Evolutionary conservation across 2,113 vertebrate genomes (phyloP), one percentile per base, ranked within the genome.

Genomic region (Gulo gulo): DNA sequence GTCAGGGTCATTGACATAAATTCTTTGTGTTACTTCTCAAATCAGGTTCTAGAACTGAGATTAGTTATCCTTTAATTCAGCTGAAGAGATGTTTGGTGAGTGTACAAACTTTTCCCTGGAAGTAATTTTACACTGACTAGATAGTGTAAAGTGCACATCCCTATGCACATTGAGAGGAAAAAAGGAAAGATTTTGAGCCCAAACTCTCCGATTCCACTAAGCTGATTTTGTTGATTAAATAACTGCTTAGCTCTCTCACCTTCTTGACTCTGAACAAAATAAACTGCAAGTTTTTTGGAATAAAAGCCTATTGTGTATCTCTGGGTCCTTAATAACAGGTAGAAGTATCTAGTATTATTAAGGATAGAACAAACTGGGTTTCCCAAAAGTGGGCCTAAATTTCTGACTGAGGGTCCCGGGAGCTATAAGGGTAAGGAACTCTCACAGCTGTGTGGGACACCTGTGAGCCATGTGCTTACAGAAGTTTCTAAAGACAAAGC

Each of bases 161-260:
- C 4, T 82, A 63, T 89, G 18, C 4, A 61, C 15, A 7, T 71
- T 95, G 55, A 87, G 82, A 80, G 57, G 47, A 29, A 79, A 92
- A 92, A 69, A 47, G 69, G n/a, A 21, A 57, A 76, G 20, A 96
- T 78, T 96, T 93, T 52, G 59, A 73, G n/a, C 29, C 31, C 65
- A 69, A 63, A 42, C 55, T 91, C 65, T 94, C 31, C 52, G 93
- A 76, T 87, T 96, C 34, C 39, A 92, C 74, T 73, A 80, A 92
- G 47, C 85, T 63, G 50, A 90, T 96, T 95, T 93, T 81, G 6
- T 87, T 82, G 65, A 73, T 82, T 65, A 92, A 97, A 80, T 93
- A 94, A 73, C 42, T 96, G 8, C 31, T 95, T 86, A 63, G 31
- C 12, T 89, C 18, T 89, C 15, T 93, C 31, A 24, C 39, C 1